Base-by-base conservation (phyloP, 2,797 vertebrate species). In the Xenops minutus region DNA sequence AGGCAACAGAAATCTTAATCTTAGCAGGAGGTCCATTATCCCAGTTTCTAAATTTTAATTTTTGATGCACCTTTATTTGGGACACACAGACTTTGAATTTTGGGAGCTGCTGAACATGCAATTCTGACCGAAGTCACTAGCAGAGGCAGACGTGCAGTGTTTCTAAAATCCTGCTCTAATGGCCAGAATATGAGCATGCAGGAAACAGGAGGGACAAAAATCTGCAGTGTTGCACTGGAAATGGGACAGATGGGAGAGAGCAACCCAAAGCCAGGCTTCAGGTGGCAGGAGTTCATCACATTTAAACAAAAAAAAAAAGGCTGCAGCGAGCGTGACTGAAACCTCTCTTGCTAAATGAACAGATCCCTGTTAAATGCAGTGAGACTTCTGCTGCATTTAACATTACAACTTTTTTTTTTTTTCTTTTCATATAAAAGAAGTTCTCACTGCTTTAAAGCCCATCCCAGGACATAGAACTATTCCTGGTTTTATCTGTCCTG, bases 401-500 rank as follows among this genome's bases (percentile, higher is more conserved):
- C 43, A 30, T 29, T 46, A n/a, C 10, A 32, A 27, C 14, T 9
- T 34, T 14, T n/a, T 51, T 49, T 49, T 14, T 49, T 49, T 49
- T 21, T 30, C 5, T 58, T 54, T 68, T 58, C 4, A 3, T n/a
- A 32, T 21, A 59, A 54, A 62, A 59, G 74, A 56, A 71, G 22
- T 23, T 55, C 69, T 88, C 41, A n/a, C 51, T 67, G 58, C 56
- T 72, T 86, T 51, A 85, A 84, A 95, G 79, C 46, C 71, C 5
- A 14, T 86, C 52, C 82, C 73, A 76, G 90, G 74, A 80, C 88
- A 63, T 0, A 2, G 78, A 95, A 91, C 41, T 84, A 95, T 96
- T 96, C 96, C 96, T 20, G 8, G 36, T 46, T 94, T 96, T 97
- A 96, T 97, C 97, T 96, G 63, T 92, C 79, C 85, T 23, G 17